These are phyloP conservation scores for Thalassoma bifasciatum DNA, from an alignment of 2,113 vertebrate genomes.

Conservation along the genomic window DNA sequence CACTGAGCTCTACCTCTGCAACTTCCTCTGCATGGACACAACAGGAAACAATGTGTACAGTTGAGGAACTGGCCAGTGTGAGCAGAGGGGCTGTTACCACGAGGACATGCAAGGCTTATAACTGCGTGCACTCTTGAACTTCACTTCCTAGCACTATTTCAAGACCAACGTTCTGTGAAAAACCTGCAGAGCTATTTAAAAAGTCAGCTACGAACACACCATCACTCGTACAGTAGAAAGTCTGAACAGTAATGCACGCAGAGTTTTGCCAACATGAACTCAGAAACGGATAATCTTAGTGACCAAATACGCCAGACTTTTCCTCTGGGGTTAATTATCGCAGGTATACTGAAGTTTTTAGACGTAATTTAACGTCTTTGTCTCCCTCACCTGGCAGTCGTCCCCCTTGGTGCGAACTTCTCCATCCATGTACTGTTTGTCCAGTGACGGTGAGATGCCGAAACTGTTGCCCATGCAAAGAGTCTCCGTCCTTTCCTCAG, in stretches of 20 bases:
- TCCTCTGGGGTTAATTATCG: too few relatives aligned
- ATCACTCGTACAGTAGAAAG: too few relatives aligned
- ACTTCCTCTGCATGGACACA: constrained; percentile 62
- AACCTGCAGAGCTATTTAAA: background rate
- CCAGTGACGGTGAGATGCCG: constrained; percentile 92
- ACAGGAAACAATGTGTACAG: constrained; percentile 69
- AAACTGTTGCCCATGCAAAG: constrained; percentile 99
- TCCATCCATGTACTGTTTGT: constrained; percentile 94
- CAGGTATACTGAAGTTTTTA: too few relatives aligned
- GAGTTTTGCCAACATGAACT: too few relatives aligned
- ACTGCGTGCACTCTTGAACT: background rate
- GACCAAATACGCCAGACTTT: too few relatives aligned
- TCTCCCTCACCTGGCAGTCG: constrained; percentile 91
- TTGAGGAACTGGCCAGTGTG: constrained; percentile 59
- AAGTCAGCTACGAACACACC: background rate
- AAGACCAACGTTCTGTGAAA: background rate
- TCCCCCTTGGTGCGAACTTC: constrained; percentile 94
- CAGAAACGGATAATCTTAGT: too few relatives aligned
- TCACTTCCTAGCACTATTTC: background rate
- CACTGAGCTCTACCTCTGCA: constrained; percentile 19
- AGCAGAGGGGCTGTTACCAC: constrained; percentile 16
- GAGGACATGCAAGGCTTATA: background rate
- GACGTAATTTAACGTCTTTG: background rate
- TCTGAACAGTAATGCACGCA: too few relatives aligned
- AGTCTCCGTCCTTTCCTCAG: constrained; percentile 89